Conservation (phyloP, 2,113 vertebrate genomes). For the Rhipidura dahli region DNA sequence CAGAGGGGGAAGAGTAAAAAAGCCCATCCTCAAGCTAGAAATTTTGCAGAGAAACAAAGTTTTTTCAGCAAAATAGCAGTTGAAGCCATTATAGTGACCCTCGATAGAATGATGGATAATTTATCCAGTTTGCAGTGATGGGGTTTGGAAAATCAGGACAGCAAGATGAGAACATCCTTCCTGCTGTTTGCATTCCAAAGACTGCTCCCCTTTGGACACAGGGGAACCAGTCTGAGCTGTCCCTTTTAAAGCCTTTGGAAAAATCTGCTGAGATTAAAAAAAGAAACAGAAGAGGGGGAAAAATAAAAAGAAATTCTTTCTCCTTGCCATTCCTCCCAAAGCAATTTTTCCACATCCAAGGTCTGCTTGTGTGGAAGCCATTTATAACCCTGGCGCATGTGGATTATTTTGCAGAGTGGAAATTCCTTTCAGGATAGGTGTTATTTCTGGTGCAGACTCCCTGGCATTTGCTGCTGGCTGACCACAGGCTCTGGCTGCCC, state of each 20-base stretch:
- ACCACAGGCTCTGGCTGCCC: neutral
- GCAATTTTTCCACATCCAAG: neutral
- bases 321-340: neutral
- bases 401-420: neutral
- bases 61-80: neutral
- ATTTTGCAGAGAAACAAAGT: neutral
- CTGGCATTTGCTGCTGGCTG: neutral
- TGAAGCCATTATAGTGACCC: neutral
- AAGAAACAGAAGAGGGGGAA: neutral
- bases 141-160: neutral
- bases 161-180: neutral
- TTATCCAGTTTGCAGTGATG: neutral
- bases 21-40: neutral
- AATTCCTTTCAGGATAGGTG: neutral
- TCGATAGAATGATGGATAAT: neutral
- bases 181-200: neutral
- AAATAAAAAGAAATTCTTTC: neutral
- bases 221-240: neutral
- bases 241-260: neutral
- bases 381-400: slow-evolving; percentile 17
- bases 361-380: neutral
- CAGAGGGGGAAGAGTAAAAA: neutral
- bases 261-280: neutral
- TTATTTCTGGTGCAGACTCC: slow-evolving; percentile 3
- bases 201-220: neutral